Evolutionary conservation across 2,888 invertebrate genomes (phyloP).

Genomic region (Plebejus melissa): DNA sequence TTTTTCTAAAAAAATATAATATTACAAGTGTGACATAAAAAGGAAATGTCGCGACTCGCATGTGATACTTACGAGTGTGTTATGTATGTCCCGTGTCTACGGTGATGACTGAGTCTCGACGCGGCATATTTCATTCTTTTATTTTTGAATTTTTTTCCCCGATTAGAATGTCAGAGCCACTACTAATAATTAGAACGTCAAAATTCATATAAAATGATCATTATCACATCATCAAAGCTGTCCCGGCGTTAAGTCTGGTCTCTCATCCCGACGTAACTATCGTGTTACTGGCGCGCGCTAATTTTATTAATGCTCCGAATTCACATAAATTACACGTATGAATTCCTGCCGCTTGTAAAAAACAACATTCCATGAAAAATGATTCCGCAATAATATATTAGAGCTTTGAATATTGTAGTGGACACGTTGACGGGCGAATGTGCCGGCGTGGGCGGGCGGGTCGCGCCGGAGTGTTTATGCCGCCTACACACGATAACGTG

Average conservation of each 20-base stretch:
- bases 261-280: not conserved
- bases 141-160: not conserved
- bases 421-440: not conserved
- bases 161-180: not conserved
- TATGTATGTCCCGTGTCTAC: not conserved
- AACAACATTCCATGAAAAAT: not conserved
- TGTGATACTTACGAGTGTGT: not conserved
- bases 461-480: too few relatives aligned
- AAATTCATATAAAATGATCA: not conserved
- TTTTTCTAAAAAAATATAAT: not conserved
- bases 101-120: not conserved
- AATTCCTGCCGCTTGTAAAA: conserved; percentile 6
- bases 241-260: not conserved
- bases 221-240: not conserved
- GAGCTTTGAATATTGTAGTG: not conserved
- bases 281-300: not conserved
- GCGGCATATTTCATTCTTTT: not conserved
- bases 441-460: not conserved
- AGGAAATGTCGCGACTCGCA: not conserved
- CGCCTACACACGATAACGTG: too few relatives aligned
- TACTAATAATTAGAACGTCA: not conserved
- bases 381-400: not conserved
- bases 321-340: conserved; percentile 6
- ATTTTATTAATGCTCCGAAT: not conserved
- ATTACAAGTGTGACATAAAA: not conserved